Conservation (phyloP, 2,797 vertebrate species). For the Gymnothorax reevesii region DNA sequence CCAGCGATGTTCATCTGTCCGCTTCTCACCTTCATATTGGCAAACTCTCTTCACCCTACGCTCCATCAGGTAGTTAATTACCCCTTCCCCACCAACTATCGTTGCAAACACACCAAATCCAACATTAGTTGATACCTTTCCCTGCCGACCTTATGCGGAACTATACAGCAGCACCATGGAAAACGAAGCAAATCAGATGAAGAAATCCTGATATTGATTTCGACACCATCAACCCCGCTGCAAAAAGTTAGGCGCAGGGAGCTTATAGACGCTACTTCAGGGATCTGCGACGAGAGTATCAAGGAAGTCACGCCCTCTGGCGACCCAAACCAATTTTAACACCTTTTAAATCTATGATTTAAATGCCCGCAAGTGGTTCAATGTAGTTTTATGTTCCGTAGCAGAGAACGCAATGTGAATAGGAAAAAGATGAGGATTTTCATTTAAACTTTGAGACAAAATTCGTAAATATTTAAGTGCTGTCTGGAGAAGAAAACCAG, state of each 20-base stretch:
- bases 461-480: background rate
- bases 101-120: background rate
- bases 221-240: background rate
- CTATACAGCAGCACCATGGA: background rate
- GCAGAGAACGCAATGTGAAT: background rate
- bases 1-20: background rate
- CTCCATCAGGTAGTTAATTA: background rate
- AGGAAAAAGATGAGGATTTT: background rate
- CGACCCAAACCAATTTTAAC: background rate
- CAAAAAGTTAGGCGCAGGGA: background rate
- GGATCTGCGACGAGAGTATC: constrained; percentile 4
- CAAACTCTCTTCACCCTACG: background rate
- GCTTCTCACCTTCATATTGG: constrained; percentile 16
- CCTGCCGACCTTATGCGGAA: background rate
- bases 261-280: background rate
- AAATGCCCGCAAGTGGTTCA: background rate
- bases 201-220: background rate
- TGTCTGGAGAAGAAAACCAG: background rate
- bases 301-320: constrained; percentile 35
- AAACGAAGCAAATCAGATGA: constrained; percentile 2
- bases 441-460: background rate
- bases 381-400: background rate
- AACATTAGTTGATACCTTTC: background rate
- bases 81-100: background rate
- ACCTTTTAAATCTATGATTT: background rate